A percentile compares a stretch with the other conserved stretches of the same genome.
phyloP scores from a whole-genome alignment of 2,113 vertebrate genomes.

The Eulacestoma nigropectus region DNA sequence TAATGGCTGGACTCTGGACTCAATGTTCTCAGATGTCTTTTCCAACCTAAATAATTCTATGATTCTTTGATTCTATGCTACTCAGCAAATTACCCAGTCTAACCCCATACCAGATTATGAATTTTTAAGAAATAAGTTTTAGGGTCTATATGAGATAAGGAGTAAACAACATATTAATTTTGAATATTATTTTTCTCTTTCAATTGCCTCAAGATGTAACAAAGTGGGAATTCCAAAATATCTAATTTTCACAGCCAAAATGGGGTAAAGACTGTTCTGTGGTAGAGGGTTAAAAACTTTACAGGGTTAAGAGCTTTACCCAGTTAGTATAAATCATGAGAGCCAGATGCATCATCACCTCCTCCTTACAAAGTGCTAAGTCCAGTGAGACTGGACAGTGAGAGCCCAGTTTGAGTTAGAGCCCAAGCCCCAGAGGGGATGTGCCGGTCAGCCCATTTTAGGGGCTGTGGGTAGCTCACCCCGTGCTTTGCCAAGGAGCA shows the following conservation, averaged over 20 bases:
- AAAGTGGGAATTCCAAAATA: not conserved
- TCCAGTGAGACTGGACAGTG: too few relatives aligned
- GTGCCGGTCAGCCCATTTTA: accelerated
- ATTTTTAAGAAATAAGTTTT: not conserved
- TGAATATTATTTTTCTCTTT: not conserved
- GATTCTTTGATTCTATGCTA: not conserved
- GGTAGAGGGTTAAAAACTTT: accelerated
- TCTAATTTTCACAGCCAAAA: not conserved
- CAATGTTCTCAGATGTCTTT: not conserved
- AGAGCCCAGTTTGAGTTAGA: not conserved
- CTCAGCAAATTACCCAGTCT: not conserved
- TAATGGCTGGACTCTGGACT: not conserved
- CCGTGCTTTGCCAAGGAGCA: not conserved
- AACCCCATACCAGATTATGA: not conserved
- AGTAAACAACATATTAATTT: not conserved
- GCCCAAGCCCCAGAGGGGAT: not conserved
- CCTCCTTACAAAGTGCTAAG: not conserved
- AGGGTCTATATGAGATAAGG: too few relatives aligned
- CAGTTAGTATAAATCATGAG: not conserved
- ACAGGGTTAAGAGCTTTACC: not conserved
- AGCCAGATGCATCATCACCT: not conserved
- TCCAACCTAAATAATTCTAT: not conserved
- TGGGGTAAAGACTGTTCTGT: not conserved
- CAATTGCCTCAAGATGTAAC: not conserved
- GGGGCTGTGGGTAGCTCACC: not conserved